A percentile compares a stretch with the other conserved stretches of the same genome.
These are phyloP conservation scores for Petrocephalus zakoni DNA, from an alignment of 2,113 vertebrate genomes.

Conservation along the genomic window DNA sequence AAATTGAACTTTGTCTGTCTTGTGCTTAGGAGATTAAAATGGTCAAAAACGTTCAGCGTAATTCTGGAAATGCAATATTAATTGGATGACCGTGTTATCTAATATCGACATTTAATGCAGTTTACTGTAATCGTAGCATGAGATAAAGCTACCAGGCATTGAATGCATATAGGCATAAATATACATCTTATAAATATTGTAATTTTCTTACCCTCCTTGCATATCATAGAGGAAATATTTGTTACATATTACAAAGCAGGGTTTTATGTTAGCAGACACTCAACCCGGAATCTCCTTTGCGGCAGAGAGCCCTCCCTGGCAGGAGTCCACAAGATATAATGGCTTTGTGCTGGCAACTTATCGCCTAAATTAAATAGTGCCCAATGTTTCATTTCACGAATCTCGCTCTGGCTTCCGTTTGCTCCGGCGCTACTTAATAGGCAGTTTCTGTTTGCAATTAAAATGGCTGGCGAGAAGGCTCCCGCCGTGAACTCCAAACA, in stretches of 20 bases:
- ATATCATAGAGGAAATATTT: neutral
- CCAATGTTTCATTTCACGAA: conserved; percentile 38
- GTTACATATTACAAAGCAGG: conserved; percentile 4
- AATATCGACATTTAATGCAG: neutral
- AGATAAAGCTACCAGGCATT: neutral
- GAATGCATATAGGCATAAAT: neutral
- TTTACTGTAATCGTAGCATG: neutral
- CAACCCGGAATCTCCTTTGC: neutral
- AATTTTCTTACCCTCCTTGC: neutral
- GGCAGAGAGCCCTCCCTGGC: conserved; percentile 2
- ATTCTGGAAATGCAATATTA: neutral
- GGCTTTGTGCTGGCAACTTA: conserved; percentile 29
- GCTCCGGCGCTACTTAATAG: conserved; percentile 46
- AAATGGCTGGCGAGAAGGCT: conserved; percentile 48
- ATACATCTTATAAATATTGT: neutral
- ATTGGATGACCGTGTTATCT: neutral
- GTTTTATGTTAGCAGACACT: conserved; percentile 23
- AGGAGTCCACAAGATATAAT: conserved; percentile 27
- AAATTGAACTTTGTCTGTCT: conserved; percentile 5
- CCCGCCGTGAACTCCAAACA: conserved; percentile 48
- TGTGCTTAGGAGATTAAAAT: neutral
- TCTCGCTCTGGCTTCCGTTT: conserved; percentile 32
- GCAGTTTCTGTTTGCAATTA: conserved; percentile 64
- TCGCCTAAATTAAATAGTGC: conserved; percentile 38
- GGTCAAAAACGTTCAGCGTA: neutral